A percentile compares a stretch with the other conserved stretches of the same genome.
phyloP scores from a whole-genome alignment of 2,113 vertebrate species.

The Silurus asotus region DNA sequence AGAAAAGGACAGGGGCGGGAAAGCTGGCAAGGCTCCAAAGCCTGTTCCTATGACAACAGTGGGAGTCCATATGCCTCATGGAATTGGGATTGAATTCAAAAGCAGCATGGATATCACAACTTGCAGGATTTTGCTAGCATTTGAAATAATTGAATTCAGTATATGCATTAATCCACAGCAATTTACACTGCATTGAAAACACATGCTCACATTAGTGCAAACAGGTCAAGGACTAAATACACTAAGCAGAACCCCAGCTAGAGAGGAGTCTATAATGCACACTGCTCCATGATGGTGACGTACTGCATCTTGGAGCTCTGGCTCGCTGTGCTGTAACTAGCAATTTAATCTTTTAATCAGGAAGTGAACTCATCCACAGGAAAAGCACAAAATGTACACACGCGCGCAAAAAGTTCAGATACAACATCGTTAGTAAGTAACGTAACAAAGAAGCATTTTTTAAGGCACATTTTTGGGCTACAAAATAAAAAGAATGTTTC shows the following conservation, averaged over 20 bases:
- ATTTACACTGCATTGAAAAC: background rate
- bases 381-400: conserved; percentile 4
- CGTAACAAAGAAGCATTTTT: conserved; percentile 25
- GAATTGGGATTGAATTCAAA: conserved; percentile 38
- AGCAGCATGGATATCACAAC: conserved; percentile 35
- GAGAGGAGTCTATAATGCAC: background rate
- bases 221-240: background rate
- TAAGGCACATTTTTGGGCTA: conserved; percentile 44
- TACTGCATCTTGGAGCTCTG: background rate
- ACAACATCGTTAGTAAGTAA: conserved; percentile 16
- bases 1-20: conserved; percentile 10
- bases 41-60: conserved; percentile 69
- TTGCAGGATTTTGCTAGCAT: background rate
- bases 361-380: conserved; percentile 22
- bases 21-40: conserved; percentile 40
- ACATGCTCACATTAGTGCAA: background rate
- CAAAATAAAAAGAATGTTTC: conserved; percentile 52
- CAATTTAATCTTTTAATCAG: conserved; percentile 34
- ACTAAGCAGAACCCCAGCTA: background rate
- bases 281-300: background rate
- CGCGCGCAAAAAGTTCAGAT: conserved; percentile 36
- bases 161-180: background rate
- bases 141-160: background rate
- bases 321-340: background rate
- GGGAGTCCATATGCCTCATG: conserved; percentile 55